A percentile compares a stretch with the other conserved stretches of the same genome.
These are phyloP conservation scores for Digitonthophagus gazella DNA, from an alignment of 2,888 invertebrate genomes.

Conservation along the genomic window DNA sequence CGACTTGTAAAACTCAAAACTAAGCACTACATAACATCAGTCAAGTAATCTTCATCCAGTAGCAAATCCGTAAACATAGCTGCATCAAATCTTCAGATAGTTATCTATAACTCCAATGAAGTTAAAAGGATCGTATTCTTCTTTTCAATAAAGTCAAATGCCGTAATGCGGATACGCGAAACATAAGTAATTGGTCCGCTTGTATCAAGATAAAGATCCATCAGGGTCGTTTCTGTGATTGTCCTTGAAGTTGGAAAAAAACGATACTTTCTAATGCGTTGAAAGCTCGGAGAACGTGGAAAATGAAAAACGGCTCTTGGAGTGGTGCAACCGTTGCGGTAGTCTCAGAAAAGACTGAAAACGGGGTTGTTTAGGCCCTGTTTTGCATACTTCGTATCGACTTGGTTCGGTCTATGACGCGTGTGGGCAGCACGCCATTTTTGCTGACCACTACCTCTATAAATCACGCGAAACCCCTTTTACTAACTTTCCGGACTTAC, in stretches of 20 bases:
- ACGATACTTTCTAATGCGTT: neutral
- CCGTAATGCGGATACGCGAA: neutral
- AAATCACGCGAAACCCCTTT: constrained; percentile 44
- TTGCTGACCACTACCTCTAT: constrained; percentile 45
- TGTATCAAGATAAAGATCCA: neutral
- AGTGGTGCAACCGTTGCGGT: neutral
- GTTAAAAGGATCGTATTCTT: neutral
- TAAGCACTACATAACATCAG: neutral
- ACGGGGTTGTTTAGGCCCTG: neutral
- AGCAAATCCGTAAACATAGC: constrained; percentile 5
- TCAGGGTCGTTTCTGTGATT: neutral
- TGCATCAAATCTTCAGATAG: neutral
- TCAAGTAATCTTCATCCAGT: neutral
- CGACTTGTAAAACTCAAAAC: neutral
- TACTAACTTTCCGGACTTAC: constrained; percentile 34
- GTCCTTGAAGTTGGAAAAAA: neutral
- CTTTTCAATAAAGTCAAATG: neutral
- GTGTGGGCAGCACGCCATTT: constrained; percentile 50
- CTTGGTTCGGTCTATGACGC: constrained; percentile 38
- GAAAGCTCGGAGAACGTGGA: neutral
- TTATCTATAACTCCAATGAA: neutral
- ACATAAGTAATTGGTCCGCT: neutral
- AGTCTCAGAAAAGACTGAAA: constrained; percentile 10
- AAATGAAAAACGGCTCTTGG: neutral
- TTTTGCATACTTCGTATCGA: constrained; percentile 13